Percentiles rank a stretch among this genome's conserved stretches.
phyloP scores from a whole-genome alignment of 2,797 vertebrate genomes.

The Clarias pachynema region DNA sequence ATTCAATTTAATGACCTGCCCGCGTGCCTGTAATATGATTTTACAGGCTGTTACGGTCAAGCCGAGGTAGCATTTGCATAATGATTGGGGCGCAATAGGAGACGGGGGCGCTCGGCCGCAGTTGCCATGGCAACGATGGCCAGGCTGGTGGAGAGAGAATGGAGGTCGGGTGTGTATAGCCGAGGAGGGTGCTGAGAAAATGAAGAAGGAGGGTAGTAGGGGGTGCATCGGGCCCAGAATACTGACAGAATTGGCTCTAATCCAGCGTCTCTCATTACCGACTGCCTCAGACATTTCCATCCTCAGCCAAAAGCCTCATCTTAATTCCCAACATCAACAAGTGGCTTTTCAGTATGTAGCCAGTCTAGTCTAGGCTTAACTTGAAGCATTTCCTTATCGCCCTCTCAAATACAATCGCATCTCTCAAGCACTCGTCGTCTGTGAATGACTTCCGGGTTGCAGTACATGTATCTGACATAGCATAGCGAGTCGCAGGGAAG shows the following conservation, averaged over 20 bases:
- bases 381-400: slow-evolving; percentile 9
- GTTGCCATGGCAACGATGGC: slow-evolving; percentile 58
- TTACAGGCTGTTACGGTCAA: slow-evolving; percentile 85
- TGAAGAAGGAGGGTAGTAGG: slow-evolving; percentile 36
- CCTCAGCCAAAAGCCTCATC: slow-evolving; percentile 30
- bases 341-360: slow-evolving; percentile 25
- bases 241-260: slow-evolving; percentile 39
- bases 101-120: slow-evolving; percentile 64
- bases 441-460: slow-evolving; percentile 27
- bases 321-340: slow-evolving; percentile 44
- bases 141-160: slow-evolving; percentile 66
- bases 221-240: slow-evolving; percentile 27
- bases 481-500: slow-evolving; percentile 43
- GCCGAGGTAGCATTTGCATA: slow-evolving; percentile 85
- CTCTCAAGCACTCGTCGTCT: not conserved
- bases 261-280: slow-evolving; percentile 52
- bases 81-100: slow-evolving; percentile 82
- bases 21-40: slow-evolving; percentile 85
- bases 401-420: slow-evolving; percentile 14
- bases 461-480: not conserved
- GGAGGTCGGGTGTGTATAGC: slow-evolving; percentile 71
- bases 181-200: slow-evolving; percentile 57
- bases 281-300: slow-evolving; percentile 32
- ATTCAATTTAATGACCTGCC: slow-evolving; percentile 85
- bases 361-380: slow-evolving; percentile 26